Evolutionary conservation across 2,888 invertebrate species (phyloP).

Genomic region (Phyto melanocephala): DNA sequence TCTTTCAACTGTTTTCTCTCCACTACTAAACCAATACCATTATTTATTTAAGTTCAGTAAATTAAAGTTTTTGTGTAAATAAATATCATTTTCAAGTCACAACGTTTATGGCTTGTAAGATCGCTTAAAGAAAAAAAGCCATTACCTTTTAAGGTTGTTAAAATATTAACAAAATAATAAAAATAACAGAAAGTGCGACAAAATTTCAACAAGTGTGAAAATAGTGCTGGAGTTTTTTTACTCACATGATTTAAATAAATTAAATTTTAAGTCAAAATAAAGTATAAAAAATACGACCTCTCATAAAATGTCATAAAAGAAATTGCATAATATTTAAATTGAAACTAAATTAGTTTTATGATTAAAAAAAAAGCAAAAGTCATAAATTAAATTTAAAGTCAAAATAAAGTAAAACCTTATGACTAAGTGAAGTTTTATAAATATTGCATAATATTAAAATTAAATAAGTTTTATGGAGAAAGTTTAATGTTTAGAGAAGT

Average conservation of each 20-base stretch:
- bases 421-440: too few relatives aligned
- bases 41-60: slow-evolving; percentile 3
- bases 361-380: too few relatives aligned
- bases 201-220: neutral
- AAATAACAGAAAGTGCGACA: neutral
- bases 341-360: too few relatives aligned
- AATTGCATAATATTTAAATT: neutral
- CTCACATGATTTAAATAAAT: neutral
- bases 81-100: neutral
- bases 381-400: too few relatives aligned
- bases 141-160: neutral
- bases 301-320: neutral
- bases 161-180: neutral
- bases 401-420: too few relatives aligned
- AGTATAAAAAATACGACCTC: neutral
- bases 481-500: neutral
- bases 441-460: too few relatives aligned
- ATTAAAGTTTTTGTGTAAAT: neutral
- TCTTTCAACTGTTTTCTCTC: neutral
- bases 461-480: neutral
- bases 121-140: neutral
- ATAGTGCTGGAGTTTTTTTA: neutral
- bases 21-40: neutral
- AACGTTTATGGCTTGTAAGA: neutral
- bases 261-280: neutral